These are phyloP conservation scores for Girardinichthys multiradiatus DNA, from an alignment of 2,113 vertebrate genomes.

Conservation along the genomic window DNA sequence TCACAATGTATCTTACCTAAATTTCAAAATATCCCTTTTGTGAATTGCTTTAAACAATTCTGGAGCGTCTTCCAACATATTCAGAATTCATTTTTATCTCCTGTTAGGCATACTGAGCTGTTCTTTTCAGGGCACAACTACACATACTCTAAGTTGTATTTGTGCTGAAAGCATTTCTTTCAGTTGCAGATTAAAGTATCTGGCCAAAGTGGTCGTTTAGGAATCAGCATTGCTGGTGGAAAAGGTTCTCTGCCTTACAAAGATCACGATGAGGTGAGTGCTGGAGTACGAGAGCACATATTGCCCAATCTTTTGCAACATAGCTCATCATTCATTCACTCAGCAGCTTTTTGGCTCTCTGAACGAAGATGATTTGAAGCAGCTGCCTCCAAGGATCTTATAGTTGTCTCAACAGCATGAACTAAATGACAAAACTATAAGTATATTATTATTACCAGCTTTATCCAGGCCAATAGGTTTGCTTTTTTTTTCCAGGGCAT, in stretches of 20 bases:
- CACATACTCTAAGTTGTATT: neutral
- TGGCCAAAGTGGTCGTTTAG: conserved; percentile 83
- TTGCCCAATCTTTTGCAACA: neutral
- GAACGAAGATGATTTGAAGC: conserved; percentile 7
- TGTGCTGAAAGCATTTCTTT: conserved; percentile 27
- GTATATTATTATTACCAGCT: neutral
- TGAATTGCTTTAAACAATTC: neutral
- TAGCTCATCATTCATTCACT: neutral
- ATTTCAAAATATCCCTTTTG: conserved; percentile 9
- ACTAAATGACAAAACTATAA: neutral
- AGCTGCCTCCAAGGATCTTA: neutral
- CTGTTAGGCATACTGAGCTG: neutral
- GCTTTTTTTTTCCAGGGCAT: conserved; percentile 70
- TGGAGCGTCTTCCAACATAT: neutral
- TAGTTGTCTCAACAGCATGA: neutral
- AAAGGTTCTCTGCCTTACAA: conserved; percentile 86
- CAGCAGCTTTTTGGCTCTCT: neutral
- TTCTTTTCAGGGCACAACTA: neutral
- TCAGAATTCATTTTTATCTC: neutral
- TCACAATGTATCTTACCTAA: neutral
- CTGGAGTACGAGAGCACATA: neutral
- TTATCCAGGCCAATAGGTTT: neutral
- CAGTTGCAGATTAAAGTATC: conserved; percentile 86
- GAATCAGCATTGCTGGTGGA: conserved; percentile 89
- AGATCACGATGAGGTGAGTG: conserved; percentile 84